Conservation (phyloP, 1,140 invertebrate species). For the Heliconius eleuchia region DNA sequence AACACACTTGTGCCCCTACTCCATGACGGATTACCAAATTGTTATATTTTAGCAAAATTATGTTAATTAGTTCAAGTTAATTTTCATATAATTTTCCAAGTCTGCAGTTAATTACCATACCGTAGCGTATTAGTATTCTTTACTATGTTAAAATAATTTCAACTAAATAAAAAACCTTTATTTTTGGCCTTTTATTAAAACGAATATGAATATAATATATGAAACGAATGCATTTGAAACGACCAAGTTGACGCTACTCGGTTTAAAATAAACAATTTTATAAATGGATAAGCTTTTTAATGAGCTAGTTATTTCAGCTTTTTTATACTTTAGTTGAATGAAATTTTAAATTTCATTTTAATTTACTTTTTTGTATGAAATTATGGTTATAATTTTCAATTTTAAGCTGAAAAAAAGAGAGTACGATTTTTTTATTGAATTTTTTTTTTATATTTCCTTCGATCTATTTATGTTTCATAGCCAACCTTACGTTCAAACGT, state of each 20-base stretch:
- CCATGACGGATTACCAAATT: too few relatives aligned
- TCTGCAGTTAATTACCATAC: too few relatives aligned
- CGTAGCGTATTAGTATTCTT: too few relatives aligned
- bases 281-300: not conserved
- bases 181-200: not conserved
- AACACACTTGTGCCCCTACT: too few relatives aligned
- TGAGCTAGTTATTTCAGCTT: not conserved
- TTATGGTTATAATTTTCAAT: too few relatives aligned
- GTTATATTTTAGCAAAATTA: too few relatives aligned
- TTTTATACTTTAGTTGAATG: not conserved
- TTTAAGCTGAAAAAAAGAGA: too few relatives aligned
- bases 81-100: too few relatives aligned
- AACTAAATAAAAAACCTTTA: not conserved
- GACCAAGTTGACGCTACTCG: not conserved
- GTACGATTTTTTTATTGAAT: not conserved
- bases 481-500: too few relatives aligned
- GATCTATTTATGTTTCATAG: too few relatives aligned
- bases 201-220: not conserved
- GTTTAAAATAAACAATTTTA: conserved; percentile 7
- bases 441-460: too few relatives aligned
- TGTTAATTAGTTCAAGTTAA: too few relatives aligned
- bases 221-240: not conserved
- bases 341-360: not conserved
- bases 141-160: not conserved
- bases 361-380: not conserved